phyloP scores from a whole-genome alignment of 1,140 invertebrate genomes.

The Sminthurinus signatus region DNA sequence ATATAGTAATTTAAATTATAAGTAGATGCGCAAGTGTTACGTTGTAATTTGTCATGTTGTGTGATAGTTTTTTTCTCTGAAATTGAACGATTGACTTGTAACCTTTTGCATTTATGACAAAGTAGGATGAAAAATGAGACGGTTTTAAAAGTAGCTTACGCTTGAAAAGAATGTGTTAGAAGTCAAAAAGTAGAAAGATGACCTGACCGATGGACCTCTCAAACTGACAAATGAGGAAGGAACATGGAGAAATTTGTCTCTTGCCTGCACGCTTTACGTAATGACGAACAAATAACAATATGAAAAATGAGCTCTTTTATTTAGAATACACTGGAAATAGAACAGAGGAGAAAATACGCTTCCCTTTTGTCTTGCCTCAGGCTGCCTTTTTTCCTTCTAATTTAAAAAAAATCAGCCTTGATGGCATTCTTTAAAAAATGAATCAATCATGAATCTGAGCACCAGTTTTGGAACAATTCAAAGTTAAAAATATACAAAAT shows the following conservation, averaged over 20 bases:
- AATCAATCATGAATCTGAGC: neutral
- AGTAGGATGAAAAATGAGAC: no score
- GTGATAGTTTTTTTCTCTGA: no score
- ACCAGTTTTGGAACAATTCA: neutral
- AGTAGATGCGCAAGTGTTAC: no score
- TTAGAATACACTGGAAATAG: no score
- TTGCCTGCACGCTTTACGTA: neutral
- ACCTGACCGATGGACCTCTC: neutral
- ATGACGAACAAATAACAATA: neutral
- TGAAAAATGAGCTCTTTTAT: neutral
- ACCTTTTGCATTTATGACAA: no score
- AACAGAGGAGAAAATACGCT: no score
- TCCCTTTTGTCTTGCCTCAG: no score
- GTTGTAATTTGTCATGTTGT: no score
- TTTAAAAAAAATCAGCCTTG: conserved; percentile 35
- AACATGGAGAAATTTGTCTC: neutral
- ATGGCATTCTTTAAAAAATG: conserved; percentile 10
- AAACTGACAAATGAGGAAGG: neutral
- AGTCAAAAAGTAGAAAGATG: neutral
- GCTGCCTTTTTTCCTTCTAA: conserved; percentile 35
- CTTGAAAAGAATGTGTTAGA: no score
- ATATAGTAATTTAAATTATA: no score
- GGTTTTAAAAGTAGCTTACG: no score
- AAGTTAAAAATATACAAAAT: neutral
- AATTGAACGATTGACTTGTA: no score